A percentile compares a stretch with the other conserved stretches of the same genome.
phyloP scores from a whole-genome alignment of 1,140 invertebrate genomes.

The Macrobrachium nipponense region DNA sequence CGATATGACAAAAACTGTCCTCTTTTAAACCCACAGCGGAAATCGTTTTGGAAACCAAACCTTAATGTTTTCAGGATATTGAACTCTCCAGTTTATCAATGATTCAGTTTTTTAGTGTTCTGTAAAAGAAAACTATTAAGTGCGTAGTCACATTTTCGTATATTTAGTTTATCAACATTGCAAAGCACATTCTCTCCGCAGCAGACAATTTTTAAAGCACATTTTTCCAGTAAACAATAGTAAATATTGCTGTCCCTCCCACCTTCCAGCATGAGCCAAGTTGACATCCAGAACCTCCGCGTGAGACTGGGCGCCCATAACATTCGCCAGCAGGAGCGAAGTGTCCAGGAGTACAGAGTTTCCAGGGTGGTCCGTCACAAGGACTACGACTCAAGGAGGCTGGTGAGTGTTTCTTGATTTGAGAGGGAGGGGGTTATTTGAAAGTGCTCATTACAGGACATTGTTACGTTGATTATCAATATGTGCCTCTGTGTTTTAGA shows the following conservation, averaged over 20 bases:
- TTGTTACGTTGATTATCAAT: background rate
- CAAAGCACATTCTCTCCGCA: no score
- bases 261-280: conserved; percentile 83
- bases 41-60: no score
- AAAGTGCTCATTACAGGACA: background rate
- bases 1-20: no score
- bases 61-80: no score
- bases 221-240: background rate
- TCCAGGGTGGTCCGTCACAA: conserved; percentile 85
- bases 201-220: no score
- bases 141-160: no score
- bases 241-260: background rate
- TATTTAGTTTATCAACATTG: no score
- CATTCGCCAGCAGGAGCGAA: conserved; percentile 73
- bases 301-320: conserved; percentile 86
- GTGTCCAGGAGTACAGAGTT: conserved; percentile 68
- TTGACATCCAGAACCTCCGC: conserved; percentile 84
- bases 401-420: conserved; percentile 72
- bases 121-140: no score
- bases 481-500: no score
- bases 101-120: no score
- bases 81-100: no score
- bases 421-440: background rate
- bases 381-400: conserved; percentile 83
- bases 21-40: no score